Base-by-base conservation (phyloP, 2,113 vertebrate species). In the Cinclus cinclus region DNA sequence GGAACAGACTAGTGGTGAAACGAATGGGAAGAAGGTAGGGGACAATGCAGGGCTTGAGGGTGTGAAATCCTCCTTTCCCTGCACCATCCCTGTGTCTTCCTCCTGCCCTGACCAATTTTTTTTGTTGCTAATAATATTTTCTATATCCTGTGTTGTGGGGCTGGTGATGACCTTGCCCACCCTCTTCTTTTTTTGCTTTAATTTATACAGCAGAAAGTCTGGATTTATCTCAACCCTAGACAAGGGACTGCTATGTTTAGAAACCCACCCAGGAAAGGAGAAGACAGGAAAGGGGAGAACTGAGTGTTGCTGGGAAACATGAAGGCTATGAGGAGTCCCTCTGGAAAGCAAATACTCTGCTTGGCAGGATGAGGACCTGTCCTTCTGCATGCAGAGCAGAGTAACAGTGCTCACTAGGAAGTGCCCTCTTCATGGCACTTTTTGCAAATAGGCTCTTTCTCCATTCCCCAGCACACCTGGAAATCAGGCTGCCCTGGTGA, bases 61-160 rank as follows among this genome's bases (percentile, higher is more conserved):
- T 11, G 25, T 31, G 44, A 78, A 86, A 76, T 85, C 63, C 41
- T 90, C 73, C 62, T 78, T 88, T 68, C 64, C 75, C 73, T 87
- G 55, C 50, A 90, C 42, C 50, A 87, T 92, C 73, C 60, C 91
- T 75, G 60, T 86, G 89, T 74, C 46, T 19, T 90, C 53, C 60
- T 96, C 83, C 59, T 68, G 70, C 65, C 90, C 93, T 24, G 49
- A 89, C 31, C 70, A 80, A 81, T 71, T 96, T 92, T 96, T 74
- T 92, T 88, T 92, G 78, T 96, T 97, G 89, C 95, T 95, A 90
- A 94, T 90, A 76, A 83, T 59, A 92, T 93, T 95, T 97, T 96
- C 89, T 95, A 55, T 92, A 94, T 83, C 77, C 86, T 81, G 91
- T 96, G 82, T 90, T 85, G 87, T 91, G 95, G 87, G 92, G 83